phyloP scores from a whole-genome alignment of 2,888 invertebrate species.

The Ophion ellenae region DNA sequence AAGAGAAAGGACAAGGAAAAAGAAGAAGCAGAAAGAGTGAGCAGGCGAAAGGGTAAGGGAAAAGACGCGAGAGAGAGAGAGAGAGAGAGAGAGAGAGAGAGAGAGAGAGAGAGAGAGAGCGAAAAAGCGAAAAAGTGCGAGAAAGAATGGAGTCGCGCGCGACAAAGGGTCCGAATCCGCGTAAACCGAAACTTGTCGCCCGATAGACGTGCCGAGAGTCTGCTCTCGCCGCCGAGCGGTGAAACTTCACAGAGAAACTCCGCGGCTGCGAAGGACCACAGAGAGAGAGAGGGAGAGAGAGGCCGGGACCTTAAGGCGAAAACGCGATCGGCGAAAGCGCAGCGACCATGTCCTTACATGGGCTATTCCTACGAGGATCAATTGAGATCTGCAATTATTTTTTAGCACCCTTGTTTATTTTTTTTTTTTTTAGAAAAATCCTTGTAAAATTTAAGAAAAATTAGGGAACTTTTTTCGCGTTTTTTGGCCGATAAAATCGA shows the following conservation, averaged over 20 bases:
- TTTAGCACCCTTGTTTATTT: neutral
- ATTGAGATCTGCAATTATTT: neutral
- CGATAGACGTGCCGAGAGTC: conserved; percentile 74
- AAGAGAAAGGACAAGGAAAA: too few species aligned
- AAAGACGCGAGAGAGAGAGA: too few species aligned
- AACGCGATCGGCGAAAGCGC: conserved; percentile 63
- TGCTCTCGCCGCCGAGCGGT: conserved; percentile 71
- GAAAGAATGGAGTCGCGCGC: conserved; percentile 60
- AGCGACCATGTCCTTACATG: conserved; percentile 29
- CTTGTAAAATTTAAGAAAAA: neutral
- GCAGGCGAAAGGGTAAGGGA: too few species aligned
- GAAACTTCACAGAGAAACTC: conserved; percentile 76
- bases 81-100: too few species aligned
- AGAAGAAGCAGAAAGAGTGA: too few species aligned
- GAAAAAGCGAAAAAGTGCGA: conserved; percentile 33
- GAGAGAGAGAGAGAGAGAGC: neutral
- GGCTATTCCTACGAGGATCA: conserved; percentile 19
- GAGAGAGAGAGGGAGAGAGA: conserved; percentile 40
- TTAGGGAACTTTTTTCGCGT: too few species aligned
- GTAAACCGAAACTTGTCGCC: conserved; percentile 78
- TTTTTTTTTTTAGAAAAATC: neutral
- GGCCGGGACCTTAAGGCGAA: conserved; percentile 17
- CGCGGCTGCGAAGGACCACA: conserved; percentile 40
- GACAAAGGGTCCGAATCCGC: conserved; percentile 81
- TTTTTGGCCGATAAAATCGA: too few species aligned